Evolutionary conservation across 2,113 vertebrate genomes (phyloP).

Genomic region (Lophotis ruficrista): DNA sequence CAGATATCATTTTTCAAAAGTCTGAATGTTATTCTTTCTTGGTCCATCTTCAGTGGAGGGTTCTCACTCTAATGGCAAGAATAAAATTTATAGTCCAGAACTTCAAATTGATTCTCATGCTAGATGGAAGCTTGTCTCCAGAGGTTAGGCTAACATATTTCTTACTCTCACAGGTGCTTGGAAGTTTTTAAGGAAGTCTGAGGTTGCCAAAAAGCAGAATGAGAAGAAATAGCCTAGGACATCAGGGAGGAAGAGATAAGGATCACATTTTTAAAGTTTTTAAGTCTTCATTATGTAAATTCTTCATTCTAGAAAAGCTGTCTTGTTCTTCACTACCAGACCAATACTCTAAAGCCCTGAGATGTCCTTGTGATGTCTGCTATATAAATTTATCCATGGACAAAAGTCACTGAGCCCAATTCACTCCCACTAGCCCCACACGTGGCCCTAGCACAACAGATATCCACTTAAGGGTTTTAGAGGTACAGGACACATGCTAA

Average conservation of each 20-base stretch:
- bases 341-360: not conserved
- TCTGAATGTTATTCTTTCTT: conserved; percentile 44
- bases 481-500: not conserved
- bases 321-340: not conserved
- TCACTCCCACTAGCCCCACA: not conserved
- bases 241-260: not conserved
- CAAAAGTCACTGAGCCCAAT: not conserved
- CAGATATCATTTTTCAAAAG: conserved; percentile 30
- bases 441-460: not conserved
- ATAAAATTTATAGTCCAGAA: conserved; percentile 44
- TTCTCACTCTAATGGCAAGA: conserved; percentile 2
- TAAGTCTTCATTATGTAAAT: not conserved
- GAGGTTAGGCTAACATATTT: not conserved
- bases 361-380: not conserved
- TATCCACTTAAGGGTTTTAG: not conserved
- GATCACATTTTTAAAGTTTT: not conserved
- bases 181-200: not conserved
- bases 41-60: conserved; percentile 25
- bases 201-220: not conserved
- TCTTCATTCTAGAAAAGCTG: not conserved
- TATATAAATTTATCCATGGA: not conserved
- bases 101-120: not conserved
- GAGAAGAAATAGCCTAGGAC: not conserved
- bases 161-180: not conserved
- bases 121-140: conserved; percentile 16